Evolutionary conservation across 1,140 invertebrate species (phyloP), one percentile per base, ranked within the genome.

Genomic region (Drosophila pandora): DNA sequence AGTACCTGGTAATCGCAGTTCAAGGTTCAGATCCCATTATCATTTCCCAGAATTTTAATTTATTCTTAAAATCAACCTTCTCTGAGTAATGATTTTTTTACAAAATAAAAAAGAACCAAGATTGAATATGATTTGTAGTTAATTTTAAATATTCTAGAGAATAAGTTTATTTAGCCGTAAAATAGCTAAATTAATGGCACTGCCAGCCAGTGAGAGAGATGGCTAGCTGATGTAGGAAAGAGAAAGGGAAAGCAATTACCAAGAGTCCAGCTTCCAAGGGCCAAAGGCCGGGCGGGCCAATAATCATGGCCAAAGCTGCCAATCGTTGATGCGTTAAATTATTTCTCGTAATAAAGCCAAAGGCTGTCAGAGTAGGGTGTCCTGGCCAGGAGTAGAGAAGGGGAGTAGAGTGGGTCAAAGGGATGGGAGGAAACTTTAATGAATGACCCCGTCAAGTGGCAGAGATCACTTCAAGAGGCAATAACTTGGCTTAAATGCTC

Each of bases 271-370:
- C 9, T 28, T 13, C 5, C 52, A 39, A 47, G 22, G 50, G 39
- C 45, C 45, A 12, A 54, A 43, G 54, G 25, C 25, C 25, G 54
- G 50, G 61, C 25, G 54, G 50, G 61, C 61, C 82, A 85, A 85
- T 64, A 80, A 85, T 69, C 77, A 58, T 53, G 62, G 55, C 25
- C 53, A 54, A 77, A 74, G 64, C 79, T 80, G 79, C 62, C 59
- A 58, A 65, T 50, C 69, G 50, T 23, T 80, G 82, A 81, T 60
- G 77, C 82, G 81, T 87, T 84, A 87, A 84, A 84, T 87, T 84
- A 87, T 87, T 84, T 74, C 67, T 69, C 53, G 41, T 76, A 34
- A 39, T 41, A 52, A 70, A 49, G 22, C 55, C 63, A 8, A 32
- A 32, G 49, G 58, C 22, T 34, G 28, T 22, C 32, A 13, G 25